Conservation (phyloP, 2,113 vertebrate genomes). For the Osmerus eperlanus region DNA sequence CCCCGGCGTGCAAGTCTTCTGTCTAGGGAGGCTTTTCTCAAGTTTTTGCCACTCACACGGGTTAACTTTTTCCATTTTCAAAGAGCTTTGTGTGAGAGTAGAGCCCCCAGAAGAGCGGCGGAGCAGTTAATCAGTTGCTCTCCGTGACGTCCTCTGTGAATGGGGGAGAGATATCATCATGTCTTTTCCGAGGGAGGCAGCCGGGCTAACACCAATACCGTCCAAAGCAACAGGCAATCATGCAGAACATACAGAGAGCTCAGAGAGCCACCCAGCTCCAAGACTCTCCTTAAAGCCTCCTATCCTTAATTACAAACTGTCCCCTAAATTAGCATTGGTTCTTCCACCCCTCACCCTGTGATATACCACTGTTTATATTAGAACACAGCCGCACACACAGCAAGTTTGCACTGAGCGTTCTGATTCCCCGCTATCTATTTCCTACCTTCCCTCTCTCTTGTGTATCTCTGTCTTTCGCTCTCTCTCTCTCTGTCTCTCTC, state of each 20-base stretch:
- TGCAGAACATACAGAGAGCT: conserved; percentile 56
- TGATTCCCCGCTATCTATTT: conserved; percentile 2
- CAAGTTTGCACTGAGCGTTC: conserved; percentile 9
- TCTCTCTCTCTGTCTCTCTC: too few relatives aligned
- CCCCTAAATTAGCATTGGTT: conserved; percentile 42
- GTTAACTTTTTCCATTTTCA: conserved; percentile 18
- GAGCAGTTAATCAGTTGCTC: conserved; percentile 64
- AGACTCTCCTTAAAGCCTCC: conserved; percentile 9
- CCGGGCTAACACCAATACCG: conserved; percentile 47
- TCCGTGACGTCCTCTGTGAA: conserved; percentile 47
- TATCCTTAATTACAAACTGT: conserved; percentile 57
- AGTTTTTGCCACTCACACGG: background rate
- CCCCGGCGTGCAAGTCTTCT: background rate
- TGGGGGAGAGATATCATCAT: conserved; percentile 59
- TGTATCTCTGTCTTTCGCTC: conserved; percentile 31
- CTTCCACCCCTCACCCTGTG: conserved; percentile 15
- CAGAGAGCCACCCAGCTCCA: background rate
- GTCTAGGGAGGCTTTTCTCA: conserved; percentile 4
- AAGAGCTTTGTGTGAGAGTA: conserved; percentile 24
- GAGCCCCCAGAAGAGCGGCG: conserved; percentile 38
- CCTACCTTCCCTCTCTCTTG: background rate
- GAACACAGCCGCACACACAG: background rate
- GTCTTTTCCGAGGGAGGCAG: conserved; percentile 52
- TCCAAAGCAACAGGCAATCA: conserved; percentile 62
- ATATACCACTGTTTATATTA: conserved; percentile 16